Evolutionary conservation across 2,797 vertebrate species (phyloP).

Genomic region (Poeciliopsis paucimaculata): DNA sequence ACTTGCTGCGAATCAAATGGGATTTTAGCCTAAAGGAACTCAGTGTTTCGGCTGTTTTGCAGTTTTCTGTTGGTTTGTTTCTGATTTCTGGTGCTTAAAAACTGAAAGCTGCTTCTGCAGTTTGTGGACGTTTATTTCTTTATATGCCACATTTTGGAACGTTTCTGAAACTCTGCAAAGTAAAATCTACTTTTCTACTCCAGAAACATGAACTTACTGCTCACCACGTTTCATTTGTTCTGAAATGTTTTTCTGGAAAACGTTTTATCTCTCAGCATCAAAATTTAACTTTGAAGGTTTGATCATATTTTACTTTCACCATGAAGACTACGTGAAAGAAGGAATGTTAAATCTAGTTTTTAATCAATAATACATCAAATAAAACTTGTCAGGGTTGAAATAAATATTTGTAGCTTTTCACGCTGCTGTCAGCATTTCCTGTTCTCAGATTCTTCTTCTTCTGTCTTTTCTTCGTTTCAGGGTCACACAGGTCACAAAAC

Average conservation of each 20-base stretch:
- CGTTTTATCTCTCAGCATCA: not conserved
- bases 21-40: no score
- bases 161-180: not conserved
- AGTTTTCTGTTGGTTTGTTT: no score
- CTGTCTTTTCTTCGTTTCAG: constrained; percentile 13
- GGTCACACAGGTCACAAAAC: constrained; percentile 20
- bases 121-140: not conserved
- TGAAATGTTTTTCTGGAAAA: not conserved
- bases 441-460: constrained; percentile 8
- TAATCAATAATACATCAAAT: constrained; percentile 48
- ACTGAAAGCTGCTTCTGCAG: no score
- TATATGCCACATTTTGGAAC: not conserved
- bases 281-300: not conserved
- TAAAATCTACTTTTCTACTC: not conserved
- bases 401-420: constrained; percentile 14
- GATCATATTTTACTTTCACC: constrained; percentile 6
- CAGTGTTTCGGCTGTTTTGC: no score
- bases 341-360: not conserved
- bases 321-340: constrained; percentile 9
- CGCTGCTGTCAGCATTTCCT: not conserved
- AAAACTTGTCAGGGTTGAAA: constrained; percentile 20
- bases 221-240: not conserved
- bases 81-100: no score
- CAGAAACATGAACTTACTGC: not conserved
- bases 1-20: no score